phyloP scores from a whole-genome alignment of 2,113 vertebrate species.

The Thalassarche chlororhynchos region DNA sequence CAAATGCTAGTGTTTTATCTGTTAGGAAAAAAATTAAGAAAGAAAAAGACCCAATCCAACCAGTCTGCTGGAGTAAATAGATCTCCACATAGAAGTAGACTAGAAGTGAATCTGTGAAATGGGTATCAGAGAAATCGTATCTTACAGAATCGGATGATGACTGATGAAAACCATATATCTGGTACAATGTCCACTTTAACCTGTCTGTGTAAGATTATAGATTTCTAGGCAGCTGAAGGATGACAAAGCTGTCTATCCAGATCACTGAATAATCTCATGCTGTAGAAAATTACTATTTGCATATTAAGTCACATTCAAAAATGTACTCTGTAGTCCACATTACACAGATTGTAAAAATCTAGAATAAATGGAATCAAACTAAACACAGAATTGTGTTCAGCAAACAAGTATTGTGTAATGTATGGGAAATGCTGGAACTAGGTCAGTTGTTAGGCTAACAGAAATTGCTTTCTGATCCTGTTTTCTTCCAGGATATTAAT shows the following conservation, averaged over 20 bases:
- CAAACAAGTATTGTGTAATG: neutral
- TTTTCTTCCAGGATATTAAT: conserved; percentile 2
- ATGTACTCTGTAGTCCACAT: neutral
- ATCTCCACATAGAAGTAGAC: neutral
- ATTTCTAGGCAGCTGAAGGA: neutral
- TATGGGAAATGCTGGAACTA: conserved; percentile 20
- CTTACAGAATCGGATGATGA: neutral
- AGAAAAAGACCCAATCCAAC: neutral
- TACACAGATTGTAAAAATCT: neutral
- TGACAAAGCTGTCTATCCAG: neutral
- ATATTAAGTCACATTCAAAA: neutral
- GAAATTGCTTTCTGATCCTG: neutral
- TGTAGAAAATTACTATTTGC: neutral
- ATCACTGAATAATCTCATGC: neutral
- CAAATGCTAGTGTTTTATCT: neutral
- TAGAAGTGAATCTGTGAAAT: neutral
- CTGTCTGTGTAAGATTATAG: neutral
- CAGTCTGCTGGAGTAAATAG: neutral
- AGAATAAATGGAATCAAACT: neutral
- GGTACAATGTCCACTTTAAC: neutral
- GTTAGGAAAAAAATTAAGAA: neutral
- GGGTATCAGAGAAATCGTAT: neutral
- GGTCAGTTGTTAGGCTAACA: conserved; percentile 32
- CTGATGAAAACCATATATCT: neutral
- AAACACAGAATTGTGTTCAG: neutral